Percentiles rank a stretch among this genome's conserved stretches.
phyloP scores from a whole-genome alignment of 2,113 vertebrate genomes.

The Anser brachyrhynchus region DNA sequence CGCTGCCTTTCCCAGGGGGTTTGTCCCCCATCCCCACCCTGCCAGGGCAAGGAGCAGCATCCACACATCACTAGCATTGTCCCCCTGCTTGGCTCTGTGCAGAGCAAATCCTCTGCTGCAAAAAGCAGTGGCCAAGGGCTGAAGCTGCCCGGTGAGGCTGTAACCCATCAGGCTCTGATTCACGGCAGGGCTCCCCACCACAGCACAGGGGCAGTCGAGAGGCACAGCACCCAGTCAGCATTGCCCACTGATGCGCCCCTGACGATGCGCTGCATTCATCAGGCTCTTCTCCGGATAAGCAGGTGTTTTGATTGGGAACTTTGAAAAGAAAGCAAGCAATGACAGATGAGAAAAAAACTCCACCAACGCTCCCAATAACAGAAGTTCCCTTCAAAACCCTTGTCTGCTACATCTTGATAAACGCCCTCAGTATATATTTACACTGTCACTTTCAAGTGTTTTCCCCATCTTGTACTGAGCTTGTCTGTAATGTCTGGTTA shows the following conservation, averaged over 20 bases:
- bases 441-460: background rate
- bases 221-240: background rate
- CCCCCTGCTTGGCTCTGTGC: background rate
- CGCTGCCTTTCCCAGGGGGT: background rate
- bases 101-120: background rate
- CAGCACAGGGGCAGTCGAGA: fast-evolving
- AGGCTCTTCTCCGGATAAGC: background rate
- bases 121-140: background rate
- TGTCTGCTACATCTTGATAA: background rate
- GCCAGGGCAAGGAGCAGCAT: background rate
- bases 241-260: fast-evolving
- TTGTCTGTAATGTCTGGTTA: background rate
- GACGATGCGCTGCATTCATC: background rate
- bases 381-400: background rate
- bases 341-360: background rate
- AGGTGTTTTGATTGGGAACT: background rate
- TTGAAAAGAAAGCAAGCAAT: background rate
- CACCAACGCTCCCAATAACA: background rate
- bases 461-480: background rate
- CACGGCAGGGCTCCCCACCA: fast-evolving
- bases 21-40: background rate
- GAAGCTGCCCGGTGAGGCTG: background rate
- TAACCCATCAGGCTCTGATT: background rate
- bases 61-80: background rate
- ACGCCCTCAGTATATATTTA: fast-evolving